These are phyloP conservation scores for Sycophaga agraensis DNA, from an alignment of 1,140 invertebrate species.

Conservation along the genomic window DNA sequence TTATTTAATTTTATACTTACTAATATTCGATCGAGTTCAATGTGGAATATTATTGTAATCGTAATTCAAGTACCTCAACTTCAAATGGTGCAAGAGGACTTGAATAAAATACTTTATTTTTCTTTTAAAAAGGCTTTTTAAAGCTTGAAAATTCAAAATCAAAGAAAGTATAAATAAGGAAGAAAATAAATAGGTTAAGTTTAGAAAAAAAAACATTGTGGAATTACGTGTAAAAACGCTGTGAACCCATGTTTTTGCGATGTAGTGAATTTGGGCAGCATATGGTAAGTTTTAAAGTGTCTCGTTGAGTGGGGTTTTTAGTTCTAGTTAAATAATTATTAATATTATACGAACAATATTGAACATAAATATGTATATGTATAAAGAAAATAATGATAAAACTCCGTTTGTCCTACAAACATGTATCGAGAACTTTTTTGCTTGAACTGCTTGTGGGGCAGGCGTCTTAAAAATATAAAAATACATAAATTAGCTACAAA, in stretches of 20 bases:
- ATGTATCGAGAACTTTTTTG: slow-evolving; percentile 3
- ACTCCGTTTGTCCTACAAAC: slow-evolving; percentile 5
- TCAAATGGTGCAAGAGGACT: too few relatives aligned
- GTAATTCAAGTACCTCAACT: too few relatives aligned
- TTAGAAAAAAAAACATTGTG: too few relatives aligned
- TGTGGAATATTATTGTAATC: too few relatives aligned
- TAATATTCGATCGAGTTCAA: too few relatives aligned
- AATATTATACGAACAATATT: slow-evolving; percentile 36
- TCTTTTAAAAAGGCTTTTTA: slow-evolving; percentile 10
- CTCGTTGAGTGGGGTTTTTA: slow-evolving; percentile 40
- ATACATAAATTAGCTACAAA: not conserved
- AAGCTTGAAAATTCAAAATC: too few relatives aligned
- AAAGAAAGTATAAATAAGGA: not conserved
- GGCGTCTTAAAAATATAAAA: slow-evolving; percentile 31
- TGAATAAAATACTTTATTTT: not conserved
- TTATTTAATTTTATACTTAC: too few relatives aligned
- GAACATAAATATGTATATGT: slow-evolving; percentile 34
- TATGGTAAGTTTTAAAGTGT: slow-evolving; percentile 33
- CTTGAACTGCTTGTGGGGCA: slow-evolving; percentile 22
- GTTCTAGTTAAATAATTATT: slow-evolving; percentile 36
- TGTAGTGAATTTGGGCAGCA: slow-evolving; percentile 27
- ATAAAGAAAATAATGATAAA: slow-evolving; percentile 26
- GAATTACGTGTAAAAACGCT: not conserved
- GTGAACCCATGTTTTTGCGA: not conserved
- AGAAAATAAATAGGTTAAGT: too few relatives aligned